A percentile compares a stretch with the other conserved stretches of the same genome.
Evolutionary conservation across 2,888 invertebrate genomes (phyloP).

Genomic region (Strigamia crassipes): DNA sequence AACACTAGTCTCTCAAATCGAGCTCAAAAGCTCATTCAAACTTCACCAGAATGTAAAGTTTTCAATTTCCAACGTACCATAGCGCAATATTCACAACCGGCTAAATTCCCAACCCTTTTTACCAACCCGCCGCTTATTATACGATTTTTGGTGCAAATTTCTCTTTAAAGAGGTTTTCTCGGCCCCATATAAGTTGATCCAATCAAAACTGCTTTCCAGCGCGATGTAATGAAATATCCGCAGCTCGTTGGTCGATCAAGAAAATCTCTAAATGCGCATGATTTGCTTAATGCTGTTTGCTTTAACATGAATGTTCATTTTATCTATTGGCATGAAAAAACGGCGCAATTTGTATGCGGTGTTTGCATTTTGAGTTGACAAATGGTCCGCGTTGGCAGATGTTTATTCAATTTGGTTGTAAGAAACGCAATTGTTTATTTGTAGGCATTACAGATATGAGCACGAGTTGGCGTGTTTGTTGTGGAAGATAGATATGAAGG

Average conservation of each 20-base stretch:
- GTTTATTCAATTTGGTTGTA: neutral
- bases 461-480: constrained; percentile 62
- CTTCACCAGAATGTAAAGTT: neutral
- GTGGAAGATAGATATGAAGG: constrained; percentile 62
- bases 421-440: constrained; percentile 43
- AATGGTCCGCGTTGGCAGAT: neutral
- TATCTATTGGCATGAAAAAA: neutral
- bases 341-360: neutral
- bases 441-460: constrained; percentile 62
- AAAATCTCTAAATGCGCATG: neutral
- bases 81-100: neutral
- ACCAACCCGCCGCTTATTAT: neutral
- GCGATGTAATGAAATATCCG: neutral
- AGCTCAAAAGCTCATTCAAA: neutral
- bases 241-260: neutral
- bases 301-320: neutral
- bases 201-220: constrained; percentile 25
- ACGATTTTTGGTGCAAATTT: neutral
- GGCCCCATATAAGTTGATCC: neutral
- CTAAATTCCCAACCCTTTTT: too few species aligned
- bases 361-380: neutral
- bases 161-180: neutral
- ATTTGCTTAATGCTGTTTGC: neutral
- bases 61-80: neutral
- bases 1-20: too few species aligned